phyloP scores from a whole-genome alignment of 2,888 invertebrate species.

The Ptychoptera contaminata region DNA sequence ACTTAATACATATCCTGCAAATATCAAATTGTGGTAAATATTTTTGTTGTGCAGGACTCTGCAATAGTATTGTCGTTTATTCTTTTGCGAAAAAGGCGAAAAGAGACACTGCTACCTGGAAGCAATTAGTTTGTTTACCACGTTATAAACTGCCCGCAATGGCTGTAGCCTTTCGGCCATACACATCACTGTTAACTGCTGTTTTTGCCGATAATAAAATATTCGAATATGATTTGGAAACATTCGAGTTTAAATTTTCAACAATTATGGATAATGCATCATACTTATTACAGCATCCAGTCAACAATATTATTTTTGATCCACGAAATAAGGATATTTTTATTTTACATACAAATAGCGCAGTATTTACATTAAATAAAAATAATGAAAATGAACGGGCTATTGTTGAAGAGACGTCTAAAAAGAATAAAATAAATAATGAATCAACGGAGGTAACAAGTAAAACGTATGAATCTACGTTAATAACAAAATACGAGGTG shows the following conservation, averaged over 20 bases:
- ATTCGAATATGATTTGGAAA: constrained; percentile 54
- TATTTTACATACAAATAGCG: constrained; percentile 29
- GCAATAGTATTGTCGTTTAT: constrained; percentile 47
- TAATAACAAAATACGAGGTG: too few relatives aligned
- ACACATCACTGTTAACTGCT: constrained; percentile 42
- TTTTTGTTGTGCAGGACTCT: constrained; percentile 48
- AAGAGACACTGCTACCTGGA: constrained; percentile 24
- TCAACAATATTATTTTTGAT: constrained; percentile 47
- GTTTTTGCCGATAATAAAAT: constrained; percentile 72
- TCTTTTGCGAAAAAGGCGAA: constrained; percentile 24
- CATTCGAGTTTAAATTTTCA: constrained; percentile 47
- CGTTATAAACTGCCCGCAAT: constrained; percentile 52
- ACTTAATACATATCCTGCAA: constrained; percentile 35
- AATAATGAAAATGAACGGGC: background rate
- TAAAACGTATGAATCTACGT: too few relatives aligned
- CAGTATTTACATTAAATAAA: constrained; percentile 1
- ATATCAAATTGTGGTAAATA: constrained; percentile 41
- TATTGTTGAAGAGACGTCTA: constrained; percentile 2
- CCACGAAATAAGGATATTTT: constrained; percentile 44
- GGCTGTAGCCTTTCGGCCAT: constrained; percentile 50
- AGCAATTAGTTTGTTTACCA: constrained; percentile 46
- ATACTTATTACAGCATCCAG: constrained; percentile 30
- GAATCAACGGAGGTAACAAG: constrained; percentile 2
- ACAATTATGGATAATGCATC: constrained; percentile 36
- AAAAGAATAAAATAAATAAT: constrained; percentile 18